phyloP scores from a whole-genome alignment of 2,113 vertebrate genomes.

The Callaeas wilsoni region DNA sequence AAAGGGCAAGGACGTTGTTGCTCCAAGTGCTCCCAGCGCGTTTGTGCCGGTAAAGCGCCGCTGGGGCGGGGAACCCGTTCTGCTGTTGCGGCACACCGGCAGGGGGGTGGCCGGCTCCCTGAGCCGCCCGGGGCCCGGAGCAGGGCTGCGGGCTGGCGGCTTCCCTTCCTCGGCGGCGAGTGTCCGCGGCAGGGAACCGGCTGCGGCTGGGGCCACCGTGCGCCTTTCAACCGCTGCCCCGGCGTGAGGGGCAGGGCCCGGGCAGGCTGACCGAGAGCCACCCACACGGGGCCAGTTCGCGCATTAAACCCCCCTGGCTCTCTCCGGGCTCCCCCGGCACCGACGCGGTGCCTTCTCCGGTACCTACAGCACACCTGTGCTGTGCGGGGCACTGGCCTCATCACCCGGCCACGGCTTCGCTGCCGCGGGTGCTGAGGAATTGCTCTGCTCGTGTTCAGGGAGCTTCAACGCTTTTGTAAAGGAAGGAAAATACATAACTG shows the following conservation, averaged over 20 bases:
- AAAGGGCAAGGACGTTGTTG: neutral
- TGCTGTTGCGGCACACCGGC: no score
- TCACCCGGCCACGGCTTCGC: no score
- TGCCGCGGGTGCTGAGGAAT: fast-evolving
- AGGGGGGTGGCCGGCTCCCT: fast-evolving
- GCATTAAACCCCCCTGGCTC: no score
- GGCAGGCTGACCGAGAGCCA: no score
- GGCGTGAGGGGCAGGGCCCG: no score
- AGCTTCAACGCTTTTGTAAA: neutral
- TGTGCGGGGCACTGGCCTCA: fast-evolving
- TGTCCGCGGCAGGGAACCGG: neutral
- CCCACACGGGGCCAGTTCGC: no score
- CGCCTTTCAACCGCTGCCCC: no score
- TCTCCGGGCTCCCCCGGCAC: no score
- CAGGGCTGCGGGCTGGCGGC: neutral
- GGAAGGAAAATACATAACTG: neutral
- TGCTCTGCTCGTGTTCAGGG: fast-evolving
- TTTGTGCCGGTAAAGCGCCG: neutral
- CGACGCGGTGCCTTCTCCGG: no score
- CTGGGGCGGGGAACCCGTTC: fast-evolving
- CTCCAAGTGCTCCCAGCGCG: fast-evolving
- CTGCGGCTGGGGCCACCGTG: no score
- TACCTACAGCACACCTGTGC: no score
- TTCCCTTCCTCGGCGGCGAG: no score
- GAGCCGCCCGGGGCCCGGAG: fast-evolving